Evolutionary conservation across 2,797 vertebrate genomes (phyloP), one percentile per base, ranked within the genome.

Genomic region (Tapirus indicus): DNA sequence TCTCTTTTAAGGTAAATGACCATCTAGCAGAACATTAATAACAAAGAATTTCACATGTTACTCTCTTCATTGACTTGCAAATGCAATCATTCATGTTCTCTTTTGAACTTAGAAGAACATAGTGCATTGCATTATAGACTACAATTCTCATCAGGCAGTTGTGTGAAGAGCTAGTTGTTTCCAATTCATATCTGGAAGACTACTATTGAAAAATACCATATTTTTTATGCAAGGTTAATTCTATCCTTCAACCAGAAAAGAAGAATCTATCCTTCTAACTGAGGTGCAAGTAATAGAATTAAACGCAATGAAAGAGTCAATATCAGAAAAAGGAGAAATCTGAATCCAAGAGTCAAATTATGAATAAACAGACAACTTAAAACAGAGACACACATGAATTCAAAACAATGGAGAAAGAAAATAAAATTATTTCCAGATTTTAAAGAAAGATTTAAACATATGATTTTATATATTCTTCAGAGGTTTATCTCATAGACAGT

Each of bases 61-160:
- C 8, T 82, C 25, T 86, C 35, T 74, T 92, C 82, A 95, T 95
- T 97, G 94, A 97, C 93, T 98, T 96, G 82, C 78, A 96, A 96
- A 96, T 97, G 85, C 52, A 97, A 95, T 96, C 91, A 92, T 68
- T 91, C 54, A 44, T 29, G 21, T 44, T 86, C 75, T 85, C 82
- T 88, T 82, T 77, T 78, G 80, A 91, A 80, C 25, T 4, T 25
- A 23, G 23, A 92, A 27, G 16, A 62, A 21, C 14, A 38, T 7
- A 29, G 47, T 35, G 35, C 32, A 52, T 21, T 82, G 25, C 86
- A 4, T 44, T 77, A 66, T 0, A 54, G 56, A 60, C 52, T 64
- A 13, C 17, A 56, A 60, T 93, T 97, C 79, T 95, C 60, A 94
- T 80, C 85, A 91, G 47, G 66, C 41, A 56, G 56, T 38, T 58